Percentiles rank a stretch among this genome's conserved stretches.
These are phyloP conservation scores for Amblyraja radiata DNA, from an alignment of 2,797 vertebrate genomes.

Conservation along the genomic window DNA sequence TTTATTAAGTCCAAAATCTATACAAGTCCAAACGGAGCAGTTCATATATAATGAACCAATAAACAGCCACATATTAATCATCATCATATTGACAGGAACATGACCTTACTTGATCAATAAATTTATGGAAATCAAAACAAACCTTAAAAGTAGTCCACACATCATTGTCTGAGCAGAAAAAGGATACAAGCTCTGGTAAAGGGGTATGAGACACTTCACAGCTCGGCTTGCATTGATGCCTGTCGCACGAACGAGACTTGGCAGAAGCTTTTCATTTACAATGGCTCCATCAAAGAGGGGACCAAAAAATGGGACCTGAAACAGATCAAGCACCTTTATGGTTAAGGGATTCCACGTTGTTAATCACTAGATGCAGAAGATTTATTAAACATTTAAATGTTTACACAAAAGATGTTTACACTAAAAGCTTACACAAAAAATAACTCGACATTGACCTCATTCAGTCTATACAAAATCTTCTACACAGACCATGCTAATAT, in stretches of 20 bases:
- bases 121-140: constrained; percentile 1
- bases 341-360: not conserved
- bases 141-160: not conserved
- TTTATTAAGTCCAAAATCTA: not conserved
- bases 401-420: not conserved
- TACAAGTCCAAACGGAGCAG: not conserved
- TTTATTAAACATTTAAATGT: not conserved
- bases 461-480: not conserved
- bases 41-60: not conserved
- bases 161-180: constrained; percentile 46
- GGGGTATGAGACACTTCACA: constrained; percentile 88
- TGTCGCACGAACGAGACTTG: constrained; percentile 86
- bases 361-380: not conserved
- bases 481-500: not conserved
- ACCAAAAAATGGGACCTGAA: constrained; percentile 91
- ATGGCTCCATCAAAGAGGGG: constrained; percentile 91
- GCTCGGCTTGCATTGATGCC: constrained; percentile 98
- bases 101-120: not conserved
- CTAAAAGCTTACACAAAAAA: not conserved
- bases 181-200: constrained; percentile 99
- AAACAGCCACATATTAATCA: not conserved
- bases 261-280: constrained; percentile 80
- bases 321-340: not conserved
- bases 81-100: not conserved
- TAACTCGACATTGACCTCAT: not conserved